Percentiles rank a stretch among this genome's conserved stretches.
These are phyloP conservation scores for Hyperoplus lanceolatus DNA, from an alignment of 2,797 vertebrate genomes.

Conservation along the genomic window DNA sequence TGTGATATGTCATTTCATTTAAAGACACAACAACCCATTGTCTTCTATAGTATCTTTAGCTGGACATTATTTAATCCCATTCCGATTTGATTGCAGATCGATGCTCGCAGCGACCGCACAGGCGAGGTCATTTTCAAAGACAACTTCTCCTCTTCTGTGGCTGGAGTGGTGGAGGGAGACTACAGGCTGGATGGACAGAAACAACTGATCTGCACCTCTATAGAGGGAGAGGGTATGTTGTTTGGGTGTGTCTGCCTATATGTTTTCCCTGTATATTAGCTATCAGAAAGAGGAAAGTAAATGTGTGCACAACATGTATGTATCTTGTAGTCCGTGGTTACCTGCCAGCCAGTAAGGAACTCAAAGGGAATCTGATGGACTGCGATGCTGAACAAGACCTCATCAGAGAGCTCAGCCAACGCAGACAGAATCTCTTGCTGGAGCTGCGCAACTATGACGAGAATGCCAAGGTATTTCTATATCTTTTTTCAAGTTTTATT, in stretches of 20 bases:
- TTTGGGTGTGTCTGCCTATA: conserved; percentile 2
- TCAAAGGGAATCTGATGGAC: conserved; percentile 94
- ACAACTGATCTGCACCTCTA: conserved; percentile 95
- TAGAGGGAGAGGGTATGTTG: conserved; percentile 93
- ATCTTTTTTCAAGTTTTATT: neutral
- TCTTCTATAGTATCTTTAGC: neutral
- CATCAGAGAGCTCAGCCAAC: conserved; percentile 95
- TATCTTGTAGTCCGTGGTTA: conserved; percentile 92
- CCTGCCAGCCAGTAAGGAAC: conserved; percentile 91
- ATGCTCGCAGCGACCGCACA: conserved; percentile 95
- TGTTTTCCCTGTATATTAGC: neutral
- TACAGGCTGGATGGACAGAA: conserved; percentile 95
- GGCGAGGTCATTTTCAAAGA: conserved; percentile 99
- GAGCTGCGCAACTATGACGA: conserved; percentile 97
- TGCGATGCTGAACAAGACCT: conserved; percentile 93
- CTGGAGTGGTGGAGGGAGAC: conserved; percentile 95
- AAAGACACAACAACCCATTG: neutral
- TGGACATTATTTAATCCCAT: neutral
- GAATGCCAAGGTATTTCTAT: conserved; percentile 88
- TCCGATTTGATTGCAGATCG: conserved; percentile 86
- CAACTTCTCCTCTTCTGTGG: conserved; percentile 94
- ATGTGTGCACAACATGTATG: neutral
- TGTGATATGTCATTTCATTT: neutral
- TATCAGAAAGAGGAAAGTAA: neutral
- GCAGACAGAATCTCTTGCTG: conserved; percentile 94